Evolutionary conservation across 1,140 invertebrate genomes (phyloP).

Genomic region (Drosophila saltans): DNA sequence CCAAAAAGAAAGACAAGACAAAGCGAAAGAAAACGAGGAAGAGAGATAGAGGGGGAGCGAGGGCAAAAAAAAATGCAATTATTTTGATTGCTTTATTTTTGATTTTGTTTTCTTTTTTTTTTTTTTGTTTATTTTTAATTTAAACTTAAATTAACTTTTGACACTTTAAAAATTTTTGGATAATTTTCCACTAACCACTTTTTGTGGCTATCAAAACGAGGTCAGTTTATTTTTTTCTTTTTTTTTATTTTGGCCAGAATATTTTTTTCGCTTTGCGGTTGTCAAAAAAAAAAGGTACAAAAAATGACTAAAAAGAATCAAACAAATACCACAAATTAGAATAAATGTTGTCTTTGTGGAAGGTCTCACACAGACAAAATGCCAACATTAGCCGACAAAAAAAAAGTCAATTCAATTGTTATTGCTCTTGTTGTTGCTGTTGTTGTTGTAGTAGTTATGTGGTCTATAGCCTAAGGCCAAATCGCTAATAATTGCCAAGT

Average conservation of each 20-base stretch:
- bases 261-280: conserved; percentile 44
- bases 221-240: conserved; percentile 28
- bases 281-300: conserved; percentile 43
- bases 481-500: conserved; percentile 61
- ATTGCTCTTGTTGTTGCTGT: conserved; percentile 63
- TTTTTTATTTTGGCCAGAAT: conserved; percentile 34
- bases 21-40: too few relatives aligned
- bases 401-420: conserved; percentile 40
- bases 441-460: conserved; percentile 62
- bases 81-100: conserved; percentile 13
- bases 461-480: conserved; percentile 60
- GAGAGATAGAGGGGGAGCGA: not conserved
- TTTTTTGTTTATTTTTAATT: conserved; percentile 41
- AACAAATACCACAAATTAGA: conserved; percentile 70
- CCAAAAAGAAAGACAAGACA: not conserved
- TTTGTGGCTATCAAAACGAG: conserved; percentile 44
- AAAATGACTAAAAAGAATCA: conserved; percentile 20
- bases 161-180: not conserved
- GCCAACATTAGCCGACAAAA: conserved; percentile 61
- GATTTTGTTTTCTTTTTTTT: conserved; percentile 30
- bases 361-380: conserved; percentile 63
- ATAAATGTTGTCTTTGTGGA: conserved; percentile 69
- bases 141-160: conserved; percentile 13
- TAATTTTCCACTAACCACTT: conserved; percentile 38
- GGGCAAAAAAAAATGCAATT: conserved; percentile 14